Evolutionary conservation across 2,797 vertebrate genomes (phyloP).

Genomic region (Acipenser ruthenus): DNA sequence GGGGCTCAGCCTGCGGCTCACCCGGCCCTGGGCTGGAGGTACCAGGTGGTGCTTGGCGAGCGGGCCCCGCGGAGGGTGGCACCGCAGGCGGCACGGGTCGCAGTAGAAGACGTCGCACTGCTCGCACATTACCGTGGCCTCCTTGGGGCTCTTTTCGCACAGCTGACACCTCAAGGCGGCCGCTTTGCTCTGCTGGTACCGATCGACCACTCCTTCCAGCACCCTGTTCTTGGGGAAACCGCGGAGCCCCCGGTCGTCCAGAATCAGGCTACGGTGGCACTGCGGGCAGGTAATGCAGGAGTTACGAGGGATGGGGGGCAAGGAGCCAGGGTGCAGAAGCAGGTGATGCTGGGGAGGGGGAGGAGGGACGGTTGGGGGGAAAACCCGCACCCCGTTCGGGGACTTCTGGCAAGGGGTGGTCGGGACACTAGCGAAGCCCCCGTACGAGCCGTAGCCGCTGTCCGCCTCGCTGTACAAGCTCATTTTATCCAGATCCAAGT

Average conservation of each 20-base stretch:
- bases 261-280: slow-evolving; percentile 92
- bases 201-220: slow-evolving; percentile 88
- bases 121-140: slow-evolving; percentile 94
- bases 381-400: slow-evolving; percentile 91
- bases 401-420: slow-evolving; percentile 94
- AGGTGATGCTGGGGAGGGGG: slow-evolving; percentile 54
- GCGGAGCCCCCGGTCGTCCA: slow-evolving; percentile 90
- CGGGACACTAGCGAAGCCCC: slow-evolving; percentile 86
- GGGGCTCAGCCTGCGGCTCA: slow-evolving; percentile 81
- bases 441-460: slow-evolving; percentile 94
- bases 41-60: slow-evolving; percentile 92
- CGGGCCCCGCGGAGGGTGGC: slow-evolving; percentile 89
- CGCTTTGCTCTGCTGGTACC: slow-evolving; percentile 93
- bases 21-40: slow-evolving; percentile 87
- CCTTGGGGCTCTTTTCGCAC: slow-evolving; percentile 89
- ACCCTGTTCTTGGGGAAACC: slow-evolving; percentile 93
- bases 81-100: slow-evolving; percentile 89
- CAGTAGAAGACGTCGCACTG: slow-evolving; percentile 98
- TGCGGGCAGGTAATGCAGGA: slow-evolving; percentile 95
- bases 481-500: slow-evolving; percentile 95
- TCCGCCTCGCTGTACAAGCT: slow-evolving; percentile 95
- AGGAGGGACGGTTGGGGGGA: slow-evolving; percentile 74
- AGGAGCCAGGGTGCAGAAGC: slow-evolving; percentile 62
- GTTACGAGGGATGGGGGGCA: slow-evolving; percentile 80
- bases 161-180: slow-evolving; percentile 92